phyloP scores from a whole-genome alignment of 1,140 invertebrate species.

The Prorops nasuta region DNA sequence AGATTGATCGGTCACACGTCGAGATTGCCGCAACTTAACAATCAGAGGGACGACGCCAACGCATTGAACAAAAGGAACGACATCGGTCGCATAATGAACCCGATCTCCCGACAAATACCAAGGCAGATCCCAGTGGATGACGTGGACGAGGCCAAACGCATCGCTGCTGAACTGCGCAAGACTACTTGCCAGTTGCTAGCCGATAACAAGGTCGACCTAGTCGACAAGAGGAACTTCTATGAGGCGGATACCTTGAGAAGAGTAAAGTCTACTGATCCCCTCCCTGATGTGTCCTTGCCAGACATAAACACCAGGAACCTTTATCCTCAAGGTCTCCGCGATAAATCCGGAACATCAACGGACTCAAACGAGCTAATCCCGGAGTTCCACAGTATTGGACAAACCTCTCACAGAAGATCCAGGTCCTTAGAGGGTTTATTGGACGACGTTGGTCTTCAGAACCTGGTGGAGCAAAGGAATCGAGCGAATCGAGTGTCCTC shows the following conservation, averaged over 20 bases:
- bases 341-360: conserved; percentile 37
- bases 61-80: conserved; percentile 67
- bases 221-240: conserved; percentile 76
- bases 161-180: conserved; percentile 65
- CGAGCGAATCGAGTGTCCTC: conserved; percentile 22
- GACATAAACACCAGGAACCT: conserved; percentile 56
- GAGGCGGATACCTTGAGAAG: conserved; percentile 66
- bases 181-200: conserved; percentile 67
- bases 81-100: conserved; percentile 77
- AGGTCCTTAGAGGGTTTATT: conserved; percentile 66
- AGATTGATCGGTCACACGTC: conserved; percentile 31
- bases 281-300: conserved; percentile 30
- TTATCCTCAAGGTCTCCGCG: conserved; percentile 53
- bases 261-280: conserved; percentile 56
- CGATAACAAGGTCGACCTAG: conserved; percentile 58
- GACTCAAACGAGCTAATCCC: conserved; percentile 1
- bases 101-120: conserved; percentile 57
- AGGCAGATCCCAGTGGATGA: conserved; percentile 44
- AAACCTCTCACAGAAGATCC: conserved; percentile 49
- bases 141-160: conserved; percentile 57
- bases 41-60: conserved; percentile 60
- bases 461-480: conserved; percentile 38
- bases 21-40: conserved; percentile 62
- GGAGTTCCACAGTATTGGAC: not conserved
- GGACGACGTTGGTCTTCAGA: conserved; percentile 58